Evolutionary conservation across 1,140 invertebrate genomes (phyloP).

Genomic region (Drosophila sproati): DNA sequence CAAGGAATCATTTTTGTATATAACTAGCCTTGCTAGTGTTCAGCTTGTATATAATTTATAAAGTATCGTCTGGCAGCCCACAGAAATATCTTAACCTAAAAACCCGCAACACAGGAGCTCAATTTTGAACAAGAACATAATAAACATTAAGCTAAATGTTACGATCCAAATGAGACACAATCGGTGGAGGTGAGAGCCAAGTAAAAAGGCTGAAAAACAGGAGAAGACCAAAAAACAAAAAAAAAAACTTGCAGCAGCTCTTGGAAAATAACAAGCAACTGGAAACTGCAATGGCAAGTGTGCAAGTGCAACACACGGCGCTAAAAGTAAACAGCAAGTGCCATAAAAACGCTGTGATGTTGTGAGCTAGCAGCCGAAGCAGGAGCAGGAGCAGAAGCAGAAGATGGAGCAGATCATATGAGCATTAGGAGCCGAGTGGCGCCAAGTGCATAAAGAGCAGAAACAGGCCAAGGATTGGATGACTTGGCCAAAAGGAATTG

Average conservation of each 20-base stretch:
- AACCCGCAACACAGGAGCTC: slow-evolving; percentile 14
- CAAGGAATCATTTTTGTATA: too few relatives aligned
- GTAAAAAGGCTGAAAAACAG: background rate
- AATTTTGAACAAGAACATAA: slow-evolving; percentile 42
- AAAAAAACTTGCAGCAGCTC: slow-evolving; percentile 12
- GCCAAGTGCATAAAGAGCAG: slow-evolving; percentile 68
- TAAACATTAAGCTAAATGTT: slow-evolving; percentile 76
- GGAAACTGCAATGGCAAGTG: slow-evolving; percentile 22
- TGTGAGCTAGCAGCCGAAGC: slow-evolving; percentile 25
- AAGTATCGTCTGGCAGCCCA: slow-evolving; percentile 1
- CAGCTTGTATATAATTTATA: slow-evolving; percentile 1
- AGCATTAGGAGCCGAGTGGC: slow-evolving; percentile 25
- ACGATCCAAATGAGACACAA: slow-evolving; percentile 76
- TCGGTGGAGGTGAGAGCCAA: slow-evolving; percentile 27
- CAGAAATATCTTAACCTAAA: background rate
- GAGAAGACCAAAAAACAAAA: slow-evolving; percentile 7
- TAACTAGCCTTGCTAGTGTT: too few relatives aligned
- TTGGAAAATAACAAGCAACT: slow-evolving; percentile 40
- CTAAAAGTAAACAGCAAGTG: slow-evolving; percentile 60
- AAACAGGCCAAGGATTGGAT: slow-evolving; percentile 63
- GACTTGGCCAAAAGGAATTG: slow-evolving; percentile 72
- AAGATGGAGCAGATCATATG: slow-evolving; percentile 64
- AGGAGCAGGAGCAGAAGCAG: background rate
- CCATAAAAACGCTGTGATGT: slow-evolving; percentile 67
- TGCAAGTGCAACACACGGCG: slow-evolving; percentile 31